A percentile compares a stretch with the other conserved stretches of the same genome.
phyloP scores from a whole-genome alignment of 2,797 vertebrate genomes.

The Notolepis coatsorum region DNA sequence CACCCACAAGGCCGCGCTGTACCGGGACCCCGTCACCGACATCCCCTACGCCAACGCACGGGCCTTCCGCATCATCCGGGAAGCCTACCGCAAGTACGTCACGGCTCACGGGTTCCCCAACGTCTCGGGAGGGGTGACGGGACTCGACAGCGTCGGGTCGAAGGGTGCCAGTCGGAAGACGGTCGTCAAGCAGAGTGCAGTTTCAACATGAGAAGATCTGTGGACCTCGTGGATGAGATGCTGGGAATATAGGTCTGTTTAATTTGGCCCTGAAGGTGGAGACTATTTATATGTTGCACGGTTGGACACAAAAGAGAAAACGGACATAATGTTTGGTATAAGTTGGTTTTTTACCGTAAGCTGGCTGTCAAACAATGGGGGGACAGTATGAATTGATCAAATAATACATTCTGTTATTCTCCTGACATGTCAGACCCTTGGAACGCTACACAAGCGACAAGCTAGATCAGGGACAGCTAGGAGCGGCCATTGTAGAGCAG shows the following conservation, averaged over 20 bases:
- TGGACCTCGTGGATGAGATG: no score
- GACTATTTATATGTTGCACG: neutral
- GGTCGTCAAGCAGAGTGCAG: constrained; percentile 85
- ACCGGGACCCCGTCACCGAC: constrained; percentile 95
- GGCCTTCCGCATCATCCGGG: constrained; percentile 95
- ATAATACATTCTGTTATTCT: no score
- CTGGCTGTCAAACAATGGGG: neutral
- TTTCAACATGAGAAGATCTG: constrained; percentile 67
- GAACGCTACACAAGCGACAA: neutral
- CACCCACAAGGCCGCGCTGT: constrained; percentile 91
- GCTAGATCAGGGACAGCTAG: neutral
- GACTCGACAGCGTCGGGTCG: constrained; percentile 66
- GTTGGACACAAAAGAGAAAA: neutral
- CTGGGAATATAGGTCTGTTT: no score
- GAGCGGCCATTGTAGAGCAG: neutral
- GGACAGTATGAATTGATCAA: no score
- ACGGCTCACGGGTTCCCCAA: constrained; percentile 92
- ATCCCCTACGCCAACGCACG: constrained; percentile 92
- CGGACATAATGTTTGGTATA: neutral
- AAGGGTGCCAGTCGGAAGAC: constrained; percentile 88
- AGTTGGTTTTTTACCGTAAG: neutral
- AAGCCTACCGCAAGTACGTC: constrained; percentile 95
- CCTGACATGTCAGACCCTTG: no score
- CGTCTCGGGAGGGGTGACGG: constrained; percentile 66
- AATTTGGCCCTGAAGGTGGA: neutral